Evolutionary conservation across 2,888 invertebrate genomes (phyloP), one percentile per base, ranked within the genome.

Genomic region (Pogonocherus hispidulus): DNA sequence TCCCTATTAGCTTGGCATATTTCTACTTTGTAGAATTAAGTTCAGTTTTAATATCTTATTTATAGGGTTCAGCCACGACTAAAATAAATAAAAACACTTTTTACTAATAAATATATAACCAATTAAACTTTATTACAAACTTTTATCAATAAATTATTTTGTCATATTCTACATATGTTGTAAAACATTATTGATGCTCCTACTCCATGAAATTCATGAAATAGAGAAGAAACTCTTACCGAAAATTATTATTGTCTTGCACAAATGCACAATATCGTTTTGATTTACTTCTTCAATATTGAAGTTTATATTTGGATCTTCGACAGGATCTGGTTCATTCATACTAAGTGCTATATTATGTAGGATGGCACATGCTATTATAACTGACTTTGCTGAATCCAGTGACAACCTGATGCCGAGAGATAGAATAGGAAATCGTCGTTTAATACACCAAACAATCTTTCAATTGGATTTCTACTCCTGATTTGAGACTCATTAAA

Each of bases 401-500:
- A 32, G 35, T 9, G 20, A 22, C 27, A 54, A 3, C 14, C 54
- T 23, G 4, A 52, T 52, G 74, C 75, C 55, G 78, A 70, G 27
- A 23, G 54, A 20, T 9, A 54, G 35, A n/a, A 54, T 16, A 32
- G 54, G 54, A 49, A 49, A 49, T 23, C 72, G 54, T 60, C 73
- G 68, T 69, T 79, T 79, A 75, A 75, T 22, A 80, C 70, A 32
- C 78, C 81, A 59, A 76, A 78, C 23, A 60, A 66, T 49, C 81
- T 68, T 70, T 84, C 81, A 11, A 83, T 75, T 19, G 73, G 51
- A 69, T 79, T 81, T 54, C 81, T 67, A 3, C 81, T 81, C 51
- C 75, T 63, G 16, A 82, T 80, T 22, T 79, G 80, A 3, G 79
- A 71, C 47, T 76, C 74, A 51, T 84, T 82, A 65, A 78, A 82